phyloP scores from a whole-genome alignment of 2,888 invertebrate genomes.

The Hedychridium roseum region DNA sequence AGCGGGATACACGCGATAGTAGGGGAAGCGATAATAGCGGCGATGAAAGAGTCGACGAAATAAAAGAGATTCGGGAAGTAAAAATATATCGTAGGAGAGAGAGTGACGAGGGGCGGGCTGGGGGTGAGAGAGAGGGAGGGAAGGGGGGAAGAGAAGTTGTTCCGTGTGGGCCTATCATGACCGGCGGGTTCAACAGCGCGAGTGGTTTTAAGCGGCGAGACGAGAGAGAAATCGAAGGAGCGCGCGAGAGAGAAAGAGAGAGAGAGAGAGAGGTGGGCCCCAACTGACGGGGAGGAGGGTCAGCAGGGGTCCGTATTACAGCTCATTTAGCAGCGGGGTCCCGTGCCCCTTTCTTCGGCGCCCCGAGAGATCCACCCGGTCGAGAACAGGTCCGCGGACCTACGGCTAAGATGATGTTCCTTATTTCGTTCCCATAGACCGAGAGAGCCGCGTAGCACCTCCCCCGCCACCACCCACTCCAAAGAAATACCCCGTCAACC shows the following conservation, averaged over 20 bases:
- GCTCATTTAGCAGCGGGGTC: slow-evolving; percentile 63
- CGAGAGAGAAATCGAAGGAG: slow-evolving; percentile 17
- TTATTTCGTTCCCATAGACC: slow-evolving; percentile 38
- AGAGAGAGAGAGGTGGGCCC: slow-evolving; percentile 14
- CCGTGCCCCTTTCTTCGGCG: slow-evolving; percentile 54
- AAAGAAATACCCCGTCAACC: no score
- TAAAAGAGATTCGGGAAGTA: slow-evolving; percentile 12
- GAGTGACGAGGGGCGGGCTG: no score
- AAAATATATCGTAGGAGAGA: slow-evolving; percentile 16
- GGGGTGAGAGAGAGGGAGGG: no score
- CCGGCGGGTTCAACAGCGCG: slow-evolving; percentile 29
- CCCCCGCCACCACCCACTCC: slow-evolving; percentile 12
- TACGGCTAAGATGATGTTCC: slow-evolving; percentile 41
- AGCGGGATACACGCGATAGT: background rate
- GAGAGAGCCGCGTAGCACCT: no score
- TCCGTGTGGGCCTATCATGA: slow-evolving; percentile 47
- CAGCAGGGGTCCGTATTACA: slow-evolving; percentile 63
- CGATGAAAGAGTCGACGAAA: slow-evolving; percentile 15
- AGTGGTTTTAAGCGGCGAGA: slow-evolving; percentile 26
- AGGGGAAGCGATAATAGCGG: slow-evolving; percentile 18
- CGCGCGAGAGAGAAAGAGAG: slow-evolving; percentile 19
- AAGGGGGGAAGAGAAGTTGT: slow-evolving; percentile 30
- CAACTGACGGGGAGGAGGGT: slow-evolving; percentile 23
- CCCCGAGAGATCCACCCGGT: slow-evolving; percentile 41
- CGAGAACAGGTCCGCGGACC: slow-evolving; percentile 45